Percentiles rank a stretch among this genome's conserved stretches.
Conservation (phyloP, 2,888 invertebrate species). For the Drosophila macrospina region DNA sequence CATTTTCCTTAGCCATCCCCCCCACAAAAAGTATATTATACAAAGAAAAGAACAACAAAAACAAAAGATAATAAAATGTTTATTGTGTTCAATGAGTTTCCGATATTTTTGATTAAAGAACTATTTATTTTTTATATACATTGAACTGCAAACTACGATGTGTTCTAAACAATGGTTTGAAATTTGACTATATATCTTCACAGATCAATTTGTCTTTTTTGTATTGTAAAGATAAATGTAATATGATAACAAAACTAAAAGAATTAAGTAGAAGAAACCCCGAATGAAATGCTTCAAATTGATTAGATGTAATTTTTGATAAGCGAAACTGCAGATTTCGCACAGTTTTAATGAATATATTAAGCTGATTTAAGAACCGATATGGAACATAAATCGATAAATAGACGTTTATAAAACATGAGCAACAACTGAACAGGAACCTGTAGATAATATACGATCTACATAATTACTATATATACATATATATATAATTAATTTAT, state of each 20-base stretch:
- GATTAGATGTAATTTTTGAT: conserved; percentile 69
- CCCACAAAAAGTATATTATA: not conserved
- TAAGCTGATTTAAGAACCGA: conserved; percentile 62
- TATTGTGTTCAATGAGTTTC: no score
- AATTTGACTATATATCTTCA: conserved; percentile 60
- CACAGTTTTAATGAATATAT: conserved; percentile 61
- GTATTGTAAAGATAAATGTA: conserved; percentile 41
- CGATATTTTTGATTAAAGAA: conserved; percentile 27
- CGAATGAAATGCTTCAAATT: conserved; percentile 24
- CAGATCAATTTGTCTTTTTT: conserved; percentile 60
- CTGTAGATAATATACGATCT: conserved; percentile 76
- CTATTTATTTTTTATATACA: conserved; percentile 25
- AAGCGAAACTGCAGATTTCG: conserved; percentile 62
- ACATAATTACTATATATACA: conserved; percentile 51
- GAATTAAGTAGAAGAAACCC: not conserved
- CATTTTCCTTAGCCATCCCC: conserved; percentile 41
- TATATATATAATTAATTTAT: conserved; percentile 66
- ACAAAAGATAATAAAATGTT: no score
- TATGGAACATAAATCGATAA: conserved; percentile 31
- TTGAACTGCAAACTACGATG: conserved; percentile 72
- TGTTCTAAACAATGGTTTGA: conserved; percentile 72
- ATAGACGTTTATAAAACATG: conserved; percentile 59
- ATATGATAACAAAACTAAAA: conserved; percentile 11
- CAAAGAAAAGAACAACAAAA: not conserved
- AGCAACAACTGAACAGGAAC: conserved; percentile 66